phyloP scores from a whole-genome alignment of 2,888 invertebrate genomes.

The Oxyteleia sp. region DNA sequence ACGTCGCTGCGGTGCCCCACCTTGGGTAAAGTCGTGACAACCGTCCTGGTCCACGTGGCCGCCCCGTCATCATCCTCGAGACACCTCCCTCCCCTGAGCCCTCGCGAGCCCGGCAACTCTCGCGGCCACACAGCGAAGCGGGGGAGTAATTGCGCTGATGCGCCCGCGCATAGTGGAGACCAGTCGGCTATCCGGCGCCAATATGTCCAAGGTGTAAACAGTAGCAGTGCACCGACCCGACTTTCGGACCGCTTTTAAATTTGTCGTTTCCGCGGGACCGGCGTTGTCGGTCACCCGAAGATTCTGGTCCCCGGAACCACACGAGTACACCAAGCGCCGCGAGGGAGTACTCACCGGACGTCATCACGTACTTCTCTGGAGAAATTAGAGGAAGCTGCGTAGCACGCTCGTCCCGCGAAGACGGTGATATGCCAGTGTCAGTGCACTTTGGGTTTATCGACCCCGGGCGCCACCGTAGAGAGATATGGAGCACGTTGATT shows the following conservation, averaged over 20 bases:
- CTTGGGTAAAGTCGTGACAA: conserved; percentile 29
- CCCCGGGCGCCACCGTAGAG: conserved; percentile 36
- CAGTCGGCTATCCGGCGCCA: conserved; percentile 62
- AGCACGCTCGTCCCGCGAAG: conserved; percentile 21
- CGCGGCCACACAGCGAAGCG: conserved; percentile 11
- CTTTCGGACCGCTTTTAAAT: conserved; percentile 37
- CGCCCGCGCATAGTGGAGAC: conserved; percentile 49
- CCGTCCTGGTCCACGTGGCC: conserved; percentile 34
- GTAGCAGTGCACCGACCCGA: conserved; percentile 66
- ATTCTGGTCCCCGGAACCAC: neutral
- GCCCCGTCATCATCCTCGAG: conserved; percentile 13
- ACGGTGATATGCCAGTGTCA: conserved; percentile 36
- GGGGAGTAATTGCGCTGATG: conserved; percentile 35
- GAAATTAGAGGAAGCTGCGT: conserved; percentile 34
- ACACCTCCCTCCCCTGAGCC: conserved; percentile 27
- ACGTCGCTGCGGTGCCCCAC: conserved; percentile 77
- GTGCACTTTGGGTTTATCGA: conserved; percentile 60
- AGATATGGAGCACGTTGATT: conserved; percentile 57
- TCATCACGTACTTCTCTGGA: conserved; percentile 25
- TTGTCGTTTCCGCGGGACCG: conserved; percentile 14
- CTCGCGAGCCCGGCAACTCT: conserved; percentile 34
- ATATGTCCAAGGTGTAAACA: conserved; percentile 71
- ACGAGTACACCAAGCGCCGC: conserved; percentile 2
- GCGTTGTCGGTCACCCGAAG: neutral
- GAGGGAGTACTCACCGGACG: conserved; percentile 15